Conservation (phyloP, 53 echinoderm and acorn worm genomes). For the Arbacia lixula region DNA sequence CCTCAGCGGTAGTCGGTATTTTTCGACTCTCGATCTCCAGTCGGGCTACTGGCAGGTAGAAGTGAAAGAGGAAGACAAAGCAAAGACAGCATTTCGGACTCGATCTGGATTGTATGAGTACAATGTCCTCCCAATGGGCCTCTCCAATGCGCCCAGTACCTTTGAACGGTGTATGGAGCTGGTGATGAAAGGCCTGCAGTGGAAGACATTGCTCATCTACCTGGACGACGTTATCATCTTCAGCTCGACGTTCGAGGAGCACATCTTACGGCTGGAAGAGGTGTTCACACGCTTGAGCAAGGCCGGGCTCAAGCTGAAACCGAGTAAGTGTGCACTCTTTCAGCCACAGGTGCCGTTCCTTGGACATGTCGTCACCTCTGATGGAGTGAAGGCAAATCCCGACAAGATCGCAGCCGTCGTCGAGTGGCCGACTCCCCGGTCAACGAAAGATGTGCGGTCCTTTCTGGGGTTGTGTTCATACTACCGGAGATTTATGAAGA, state of each 20-base stretch:
- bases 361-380: constrained; percentile 10
- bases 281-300: no score
- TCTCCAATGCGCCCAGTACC: no score
- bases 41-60: no score
- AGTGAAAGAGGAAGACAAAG: no score
- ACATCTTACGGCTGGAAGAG: no score
- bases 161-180: no score
- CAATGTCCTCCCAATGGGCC: constrained; percentile 37
- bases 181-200: constrained; percentile 42
- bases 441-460: constrained; percentile 25
- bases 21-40: no score
- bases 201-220: no score
- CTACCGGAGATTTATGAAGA: constrained; percentile 45
- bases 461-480: constrained; percentile 57
- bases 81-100: constrained; percentile 62
- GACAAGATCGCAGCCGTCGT: constrained; percentile 41
- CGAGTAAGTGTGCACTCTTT: no score
- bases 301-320: no score
- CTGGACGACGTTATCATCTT: constrained; percentile 60
- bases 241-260: no score
- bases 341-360: constrained; percentile 53
- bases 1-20: no score
- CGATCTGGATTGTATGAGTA: constrained; percentile 55
- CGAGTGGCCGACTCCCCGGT: constrained; percentile 58
- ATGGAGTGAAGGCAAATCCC: constrained; percentile 26